phyloP scores from a whole-genome alignment of 2,113 vertebrate genomes.

The Upupa epops region DNA sequence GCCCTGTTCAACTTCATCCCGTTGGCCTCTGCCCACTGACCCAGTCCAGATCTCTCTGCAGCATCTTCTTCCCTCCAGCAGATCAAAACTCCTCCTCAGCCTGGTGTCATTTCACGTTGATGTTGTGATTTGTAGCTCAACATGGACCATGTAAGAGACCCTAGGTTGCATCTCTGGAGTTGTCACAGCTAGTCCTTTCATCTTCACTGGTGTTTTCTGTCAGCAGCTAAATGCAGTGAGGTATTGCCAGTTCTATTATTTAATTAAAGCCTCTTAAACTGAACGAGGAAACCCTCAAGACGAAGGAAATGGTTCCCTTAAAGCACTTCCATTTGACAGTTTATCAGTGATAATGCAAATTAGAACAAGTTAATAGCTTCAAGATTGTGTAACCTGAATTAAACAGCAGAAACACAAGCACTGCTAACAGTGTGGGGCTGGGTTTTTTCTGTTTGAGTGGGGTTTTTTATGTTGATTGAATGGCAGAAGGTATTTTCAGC shows the following conservation, averaged over 20 bases:
- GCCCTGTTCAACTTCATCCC: too few relatives aligned
- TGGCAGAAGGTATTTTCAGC: neutral
- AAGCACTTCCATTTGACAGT: neutral
- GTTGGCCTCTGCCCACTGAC: too few relatives aligned
- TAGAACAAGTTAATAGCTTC: neutral
- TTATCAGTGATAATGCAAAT: neutral
- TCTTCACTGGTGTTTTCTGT: neutral
- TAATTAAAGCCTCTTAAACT: neutral
- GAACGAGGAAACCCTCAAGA: neutral
- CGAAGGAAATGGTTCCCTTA: neutral
- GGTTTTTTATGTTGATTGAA: neutral
- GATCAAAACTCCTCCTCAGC: too few relatives aligned
- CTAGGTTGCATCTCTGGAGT: neutral
- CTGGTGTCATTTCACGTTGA: neutral
- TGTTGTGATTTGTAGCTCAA: accelerated
- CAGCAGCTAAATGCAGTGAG: neutral
- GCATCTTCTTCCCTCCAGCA: too few relatives aligned
- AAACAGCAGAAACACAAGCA: neutral
- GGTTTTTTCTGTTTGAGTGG: neutral
- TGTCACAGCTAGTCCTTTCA: neutral
- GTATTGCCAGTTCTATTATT: neutral
- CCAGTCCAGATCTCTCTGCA: too few relatives aligned
- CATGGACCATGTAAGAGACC: neutral
- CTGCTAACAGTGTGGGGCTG: neutral
- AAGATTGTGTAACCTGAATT: neutral